Percentiles rank a stretch among this genome's conserved stretches.
These are phyloP conservation scores for Microctonus hyperodae DNA, from an alignment of 2,888 invertebrate genomes.

Conservation along the genomic window DNA sequence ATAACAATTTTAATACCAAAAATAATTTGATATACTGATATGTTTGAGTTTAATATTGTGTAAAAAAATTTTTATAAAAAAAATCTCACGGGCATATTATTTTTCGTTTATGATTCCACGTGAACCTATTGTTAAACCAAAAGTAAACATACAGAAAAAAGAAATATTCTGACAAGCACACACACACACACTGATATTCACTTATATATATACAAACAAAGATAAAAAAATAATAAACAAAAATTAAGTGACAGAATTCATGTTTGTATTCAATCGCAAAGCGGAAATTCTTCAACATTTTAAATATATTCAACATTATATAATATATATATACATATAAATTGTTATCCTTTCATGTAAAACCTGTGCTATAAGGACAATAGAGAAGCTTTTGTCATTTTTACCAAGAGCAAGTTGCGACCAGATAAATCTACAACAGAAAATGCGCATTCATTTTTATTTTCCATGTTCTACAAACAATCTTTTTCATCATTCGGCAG, in stretches of 20 bases:
- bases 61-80: neutral
- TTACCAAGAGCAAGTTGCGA: neutral
- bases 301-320: neutral
- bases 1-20: neutral
- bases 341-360: neutral
- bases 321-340: neutral
- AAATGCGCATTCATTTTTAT: slow-evolving; percentile 11
- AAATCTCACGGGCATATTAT: too few relatives aligned
- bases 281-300: neutral
- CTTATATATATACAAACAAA: neutral
- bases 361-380: neutral
- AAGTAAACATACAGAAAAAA: too few relatives aligned
- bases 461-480: neutral
- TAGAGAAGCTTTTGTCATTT: neutral
- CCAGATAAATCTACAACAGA: slow-evolving; percentile 18
- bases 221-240: neutral
- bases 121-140: too few relatives aligned
- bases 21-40: neutral
- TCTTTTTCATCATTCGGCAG: neutral
- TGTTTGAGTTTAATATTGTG: neutral
- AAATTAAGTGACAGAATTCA: neutral
- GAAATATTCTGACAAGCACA: too few relatives aligned
- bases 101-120: too few relatives aligned
- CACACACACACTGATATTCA: too few relatives aligned
- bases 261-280: neutral